phyloP scores from a whole-genome alignment of 2,888 invertebrate species.

The Alcis repandata region DNA sequence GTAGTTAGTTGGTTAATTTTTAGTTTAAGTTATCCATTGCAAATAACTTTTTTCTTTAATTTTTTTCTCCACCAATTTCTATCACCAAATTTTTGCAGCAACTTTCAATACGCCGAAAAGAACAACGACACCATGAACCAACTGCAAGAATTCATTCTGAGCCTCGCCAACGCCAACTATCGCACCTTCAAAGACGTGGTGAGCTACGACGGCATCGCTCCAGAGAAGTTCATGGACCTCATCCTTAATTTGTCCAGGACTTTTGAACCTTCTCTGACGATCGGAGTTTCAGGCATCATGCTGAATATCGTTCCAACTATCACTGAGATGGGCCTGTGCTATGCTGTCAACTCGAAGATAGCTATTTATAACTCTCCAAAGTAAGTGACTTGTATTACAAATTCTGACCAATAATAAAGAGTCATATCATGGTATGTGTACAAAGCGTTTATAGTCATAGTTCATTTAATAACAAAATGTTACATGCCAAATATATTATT shows the following conservation, averaged over 20 bases:
- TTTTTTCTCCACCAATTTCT: background rate
- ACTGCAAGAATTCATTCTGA: slow-evolving; percentile 85
- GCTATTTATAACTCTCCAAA: slow-evolving; percentile 86
- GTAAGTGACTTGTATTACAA: slow-evolving; percentile 63
- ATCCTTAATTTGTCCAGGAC: slow-evolving; percentile 82
- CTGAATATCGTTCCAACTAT: slow-evolving; percentile 86
- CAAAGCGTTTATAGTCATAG: too few species aligned
- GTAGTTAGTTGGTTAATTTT: too few species aligned
- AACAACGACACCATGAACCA: background rate
- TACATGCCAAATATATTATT: too few species aligned
- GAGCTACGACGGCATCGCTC: slow-evolving; percentile 82
- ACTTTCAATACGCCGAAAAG: background rate
- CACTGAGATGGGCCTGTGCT: slow-evolving; percentile 90
- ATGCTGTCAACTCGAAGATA: slow-evolving; percentile 89
- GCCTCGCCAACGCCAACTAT: slow-evolving; percentile 87
- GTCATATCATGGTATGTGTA: too few species aligned
- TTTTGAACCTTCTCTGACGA: slow-evolving; percentile 83
- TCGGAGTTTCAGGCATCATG: slow-evolving; percentile 83
- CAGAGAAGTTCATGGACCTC: slow-evolving; percentile 86
- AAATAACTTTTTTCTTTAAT: too few species aligned
- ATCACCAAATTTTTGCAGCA: background rate
- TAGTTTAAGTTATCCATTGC: too few species aligned
- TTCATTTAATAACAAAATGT: too few species aligned
- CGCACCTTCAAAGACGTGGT: slow-evolving; percentile 87
- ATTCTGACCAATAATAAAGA: too few species aligned